Conservation (phyloP, 92 coral and sea anemone species). For the Zoanthus sansibaricus region DNA sequence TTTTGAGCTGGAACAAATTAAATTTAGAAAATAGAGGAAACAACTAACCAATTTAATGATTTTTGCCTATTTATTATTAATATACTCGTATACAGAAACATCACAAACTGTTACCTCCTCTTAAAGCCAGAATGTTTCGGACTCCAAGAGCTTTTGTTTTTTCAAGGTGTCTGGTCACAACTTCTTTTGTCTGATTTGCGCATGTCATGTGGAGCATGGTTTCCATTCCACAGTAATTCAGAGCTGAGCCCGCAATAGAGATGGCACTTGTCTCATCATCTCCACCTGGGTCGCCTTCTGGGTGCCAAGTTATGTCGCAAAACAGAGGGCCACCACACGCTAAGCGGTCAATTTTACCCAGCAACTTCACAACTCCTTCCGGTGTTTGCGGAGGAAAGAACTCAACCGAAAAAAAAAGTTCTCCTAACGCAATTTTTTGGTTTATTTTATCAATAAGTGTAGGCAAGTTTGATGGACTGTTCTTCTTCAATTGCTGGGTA, state of each 20-base stretch:
- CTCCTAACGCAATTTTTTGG: constrained; percentile 74
- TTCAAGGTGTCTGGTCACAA: constrained; percentile 81
- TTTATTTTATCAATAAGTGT: constrained; percentile 90
- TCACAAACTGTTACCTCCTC: constrained; percentile 79
- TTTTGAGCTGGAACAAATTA: no score
- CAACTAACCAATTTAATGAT: no score
- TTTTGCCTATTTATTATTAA: no score
- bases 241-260: constrained; percentile 91
- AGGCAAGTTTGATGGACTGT: constrained; percentile 84
- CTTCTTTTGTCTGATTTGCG: constrained; percentile 85
- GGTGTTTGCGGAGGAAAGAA: constrained; percentile 98
- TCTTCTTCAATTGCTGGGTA: constrained; percentile 56
- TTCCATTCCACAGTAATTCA: constrained; percentile 95
- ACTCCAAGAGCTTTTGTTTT: constrained; percentile 96
- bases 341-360: constrained; percentile 91
- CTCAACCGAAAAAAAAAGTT: constrained; percentile 91
- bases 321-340: constrained; percentile 89
- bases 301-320: constrained; percentile 98
- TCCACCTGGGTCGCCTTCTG: constrained; percentile 96
- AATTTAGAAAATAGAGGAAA: no score
- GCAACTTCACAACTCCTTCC: constrained; percentile 91
- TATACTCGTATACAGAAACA: no score
- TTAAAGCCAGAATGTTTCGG: constrained; percentile 87
- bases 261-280: constrained; percentile 97
- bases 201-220: constrained; percentile 98